These are phyloP conservation scores for Proisotoma minuta DNA, from an alignment of 2,888 invertebrate species.

Conservation along the genomic window DNA sequence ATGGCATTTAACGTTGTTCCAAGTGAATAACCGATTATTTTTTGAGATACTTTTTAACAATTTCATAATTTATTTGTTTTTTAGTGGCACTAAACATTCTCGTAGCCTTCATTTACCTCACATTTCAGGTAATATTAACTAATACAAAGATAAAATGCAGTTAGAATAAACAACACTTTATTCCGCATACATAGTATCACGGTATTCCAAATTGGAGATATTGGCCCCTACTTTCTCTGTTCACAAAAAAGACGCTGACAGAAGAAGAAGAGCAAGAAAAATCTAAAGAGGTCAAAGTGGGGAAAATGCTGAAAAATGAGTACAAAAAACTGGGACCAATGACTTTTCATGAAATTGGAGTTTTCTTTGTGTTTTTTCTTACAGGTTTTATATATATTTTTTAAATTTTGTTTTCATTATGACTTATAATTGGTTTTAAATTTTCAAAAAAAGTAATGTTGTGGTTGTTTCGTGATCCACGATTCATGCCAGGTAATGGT, in stretches of 20 bases:
- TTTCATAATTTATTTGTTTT: slow-evolving; percentile 53
- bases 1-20: slow-evolving; percentile 69
- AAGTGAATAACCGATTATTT: neutral
- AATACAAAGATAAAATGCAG: neutral
- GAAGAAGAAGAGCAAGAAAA: slow-evolving; percentile 2
- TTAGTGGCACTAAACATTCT: slow-evolving; percentile 74
- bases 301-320: slow-evolving; percentile 17
- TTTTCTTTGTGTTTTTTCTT: slow-evolving; percentile 17
- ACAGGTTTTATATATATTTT: slow-evolving; percentile 11
- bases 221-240: slow-evolving; percentile 18
- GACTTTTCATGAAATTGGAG: slow-evolving; percentile 28
- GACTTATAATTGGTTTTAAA: too few relatives aligned
- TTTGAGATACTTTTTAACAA: neutral
- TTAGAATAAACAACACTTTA: neutral
- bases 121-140: neutral
- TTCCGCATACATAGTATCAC: slow-evolving; percentile 3
- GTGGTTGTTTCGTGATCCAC: slow-evolving; percentile 29
- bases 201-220: slow-evolving; percentile 29
- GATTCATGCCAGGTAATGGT: slow-evolving; percentile 28
- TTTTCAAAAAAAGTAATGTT: neutral
- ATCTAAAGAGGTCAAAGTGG: slow-evolving; percentile 7
- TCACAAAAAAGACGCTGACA: neutral
- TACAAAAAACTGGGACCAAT: slow-evolving; percentile 26
- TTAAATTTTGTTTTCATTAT: slow-evolving; percentile 12
- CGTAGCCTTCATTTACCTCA: slow-evolving; percentile 59